Evolutionary conservation across 2,888 invertebrate genomes (phyloP).

Genomic region (Plutella xylostella): DNA sequence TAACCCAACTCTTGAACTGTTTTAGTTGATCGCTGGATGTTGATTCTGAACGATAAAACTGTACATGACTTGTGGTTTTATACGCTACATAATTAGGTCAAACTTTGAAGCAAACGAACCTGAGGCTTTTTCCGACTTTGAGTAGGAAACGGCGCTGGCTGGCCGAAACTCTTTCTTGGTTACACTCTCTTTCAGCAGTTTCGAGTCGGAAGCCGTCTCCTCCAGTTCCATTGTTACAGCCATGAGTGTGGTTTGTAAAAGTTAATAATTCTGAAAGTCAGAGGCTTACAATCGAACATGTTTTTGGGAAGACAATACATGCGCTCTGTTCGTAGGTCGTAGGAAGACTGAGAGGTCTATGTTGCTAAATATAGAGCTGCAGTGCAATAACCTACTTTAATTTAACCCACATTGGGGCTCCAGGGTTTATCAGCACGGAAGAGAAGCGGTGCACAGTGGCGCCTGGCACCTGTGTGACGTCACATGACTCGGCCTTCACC

Average conservation of each 20-base stretch:
- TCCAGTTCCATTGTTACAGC: conserved; percentile 63
- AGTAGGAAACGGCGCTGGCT: conserved; percentile 50
- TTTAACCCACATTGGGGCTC: conserved; percentile 62
- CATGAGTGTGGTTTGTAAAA: conserved; percentile 36
- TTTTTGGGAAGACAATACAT: conserved; percentile 31
- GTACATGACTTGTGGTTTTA: background rate
- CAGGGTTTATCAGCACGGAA: conserved; percentile 43
- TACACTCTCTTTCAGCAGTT: conserved; percentile 52
- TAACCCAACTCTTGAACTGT: conserved; percentile 69
- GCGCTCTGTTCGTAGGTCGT: conserved; percentile 30
- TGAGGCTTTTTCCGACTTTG: conserved; percentile 54
- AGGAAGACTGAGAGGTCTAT: conserved; percentile 34
- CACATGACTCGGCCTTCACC: conserved; percentile 41
- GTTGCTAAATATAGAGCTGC: conserved; percentile 37
- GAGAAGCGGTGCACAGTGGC: conserved; percentile 48
- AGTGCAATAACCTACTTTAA: conserved; percentile 69
- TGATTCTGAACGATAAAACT: background rate
- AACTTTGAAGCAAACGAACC: conserved; percentile 28
- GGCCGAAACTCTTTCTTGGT: conserved; percentile 54
- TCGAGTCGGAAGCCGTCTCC: conserved; percentile 59
- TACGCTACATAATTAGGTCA: background rate
- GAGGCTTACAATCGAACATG: background rate
- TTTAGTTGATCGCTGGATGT: conserved; percentile 48
- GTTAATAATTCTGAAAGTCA: conserved; percentile 35
- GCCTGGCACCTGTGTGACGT: conserved; percentile 65